Base-by-base conservation (phyloP, 2,113 vertebrate genomes). In the Charina bottae region DNA sequence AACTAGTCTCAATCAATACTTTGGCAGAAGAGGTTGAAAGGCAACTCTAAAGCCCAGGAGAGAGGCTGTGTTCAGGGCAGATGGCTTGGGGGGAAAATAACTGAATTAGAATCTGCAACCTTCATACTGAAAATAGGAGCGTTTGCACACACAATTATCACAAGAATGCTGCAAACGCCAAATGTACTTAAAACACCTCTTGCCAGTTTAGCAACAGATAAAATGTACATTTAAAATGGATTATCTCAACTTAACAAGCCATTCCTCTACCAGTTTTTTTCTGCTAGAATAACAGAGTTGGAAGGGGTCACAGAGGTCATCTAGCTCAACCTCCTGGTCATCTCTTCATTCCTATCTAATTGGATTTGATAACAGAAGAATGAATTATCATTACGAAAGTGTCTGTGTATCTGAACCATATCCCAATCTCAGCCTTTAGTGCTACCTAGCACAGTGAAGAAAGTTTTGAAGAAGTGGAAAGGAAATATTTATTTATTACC, bases 1-100 rank as follows among this genome's bases (percentile, higher is more conserved):
- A 97, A 96, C 96, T 94, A 91, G 91, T 0, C n/a, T 97, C 97
- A 96, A 96, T 97, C 97, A 97, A 53, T 85, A 21, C 6, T 2
- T 78, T 90, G 90, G 94, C 95, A 94, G 93, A 93, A 94, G 89
- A 95, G 93, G 91, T 90, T 96, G 94, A 95, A 95, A 95, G 93
- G 58, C 95, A 96, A 96, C 92, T 94, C 0, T 46, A 92, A 92
- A 64, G 90, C 90, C 91, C 94, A 89, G 87, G 94, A 92, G 95
- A 92, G 0, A 93, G 55, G 90, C 0, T 93, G 94, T 83, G 83
- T 90, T 84, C 93, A 87, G 21, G 84, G 93, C 90, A 93, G 85
- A 64, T 1, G 28, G 83, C 60, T 28, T 28, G 84, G 23, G 56
- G 85, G 87, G 9, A 33, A 58, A 94, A 89, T 24, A 26, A 94